Conservation (phyloP, 2,113 vertebrate species). For the Neogale vison region DNA sequence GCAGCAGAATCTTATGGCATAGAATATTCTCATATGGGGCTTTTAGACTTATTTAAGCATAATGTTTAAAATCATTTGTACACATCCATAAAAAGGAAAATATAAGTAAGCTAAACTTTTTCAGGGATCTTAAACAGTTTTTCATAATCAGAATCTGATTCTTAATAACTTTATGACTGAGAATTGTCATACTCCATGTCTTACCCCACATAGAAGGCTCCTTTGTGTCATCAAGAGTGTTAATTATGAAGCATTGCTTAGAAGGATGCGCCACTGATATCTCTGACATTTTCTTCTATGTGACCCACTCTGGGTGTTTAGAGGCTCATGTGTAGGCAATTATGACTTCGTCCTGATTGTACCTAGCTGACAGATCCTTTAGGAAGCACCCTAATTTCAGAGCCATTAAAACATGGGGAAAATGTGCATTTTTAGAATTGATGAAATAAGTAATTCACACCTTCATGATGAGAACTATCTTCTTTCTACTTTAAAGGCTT, state of each 20-base stretch:
- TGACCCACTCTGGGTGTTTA: background rate
- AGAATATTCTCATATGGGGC: background rate
- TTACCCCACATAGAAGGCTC: accelerated
- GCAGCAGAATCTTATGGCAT: background rate
- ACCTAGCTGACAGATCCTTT: background rate
- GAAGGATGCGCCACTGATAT: background rate
- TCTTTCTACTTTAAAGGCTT: constrained; percentile 13
- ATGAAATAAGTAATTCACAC: constrained; percentile 48
- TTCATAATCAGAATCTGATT: background rate
- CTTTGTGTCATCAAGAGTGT: background rate
- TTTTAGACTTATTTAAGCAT: background rate
- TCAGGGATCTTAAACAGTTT: background rate
- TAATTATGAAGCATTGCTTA: accelerated
- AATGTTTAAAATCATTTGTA: background rate
- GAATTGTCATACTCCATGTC: background rate
- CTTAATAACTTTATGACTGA: background rate
- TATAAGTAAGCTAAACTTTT: background rate
- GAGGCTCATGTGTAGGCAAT: background rate
- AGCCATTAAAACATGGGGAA: background rate
- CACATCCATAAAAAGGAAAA: background rate
- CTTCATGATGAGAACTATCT: background rate
- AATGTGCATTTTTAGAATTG: background rate
- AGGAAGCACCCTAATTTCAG: constrained; percentile 32
- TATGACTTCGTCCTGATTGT: background rate
- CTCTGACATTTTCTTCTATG: background rate